A percentile compares a stretch with the other conserved stretches of the same genome.
Evolutionary conservation across 2,888 invertebrate genomes (phyloP).

Genomic region (Phortica okadai): DNA sequence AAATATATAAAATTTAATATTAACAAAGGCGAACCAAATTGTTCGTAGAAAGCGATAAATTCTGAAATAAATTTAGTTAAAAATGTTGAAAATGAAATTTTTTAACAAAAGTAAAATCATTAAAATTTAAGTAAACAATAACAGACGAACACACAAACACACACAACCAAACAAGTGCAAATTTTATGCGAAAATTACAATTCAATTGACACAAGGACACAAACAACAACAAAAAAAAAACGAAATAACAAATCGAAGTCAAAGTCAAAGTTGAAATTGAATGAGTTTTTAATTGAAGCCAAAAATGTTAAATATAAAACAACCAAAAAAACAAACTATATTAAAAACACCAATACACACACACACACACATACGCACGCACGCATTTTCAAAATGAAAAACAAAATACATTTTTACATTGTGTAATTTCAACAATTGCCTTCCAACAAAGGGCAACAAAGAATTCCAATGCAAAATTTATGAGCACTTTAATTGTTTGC

Average conservation of each 20-base stretch:
- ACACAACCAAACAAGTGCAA: slow-evolving; percentile 39
- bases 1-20: neutral
- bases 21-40: slow-evolving; percentile 26
- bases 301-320: neutral
- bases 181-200: slow-evolving; percentile 32
- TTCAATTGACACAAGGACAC: slow-evolving; percentile 35
- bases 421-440: slow-evolving; percentile 12
- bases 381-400: neutral
- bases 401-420: neutral
- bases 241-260: slow-evolving; percentile 22
- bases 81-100: slow-evolving; percentile 44
- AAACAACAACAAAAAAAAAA: slow-evolving; percentile 38
- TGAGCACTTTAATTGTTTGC: slow-evolving; percentile 7
- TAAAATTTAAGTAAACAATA: slow-evolving; percentile 50
- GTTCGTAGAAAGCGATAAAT: slow-evolving; percentile 64
- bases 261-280: neutral
- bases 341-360: neutral
- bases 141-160: slow-evolving; percentile 35
- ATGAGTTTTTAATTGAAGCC: neutral
- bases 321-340: neutral
- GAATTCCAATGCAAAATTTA: slow-evolving; percentile 3
- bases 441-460: neutral
- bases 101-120: slow-evolving; percentile 34
- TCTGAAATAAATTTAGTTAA: slow-evolving; percentile 73
- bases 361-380: neutral